Conservation (phyloP, 2,797 vertebrate species). For the Enteromius thamalakanensis region DNA sequence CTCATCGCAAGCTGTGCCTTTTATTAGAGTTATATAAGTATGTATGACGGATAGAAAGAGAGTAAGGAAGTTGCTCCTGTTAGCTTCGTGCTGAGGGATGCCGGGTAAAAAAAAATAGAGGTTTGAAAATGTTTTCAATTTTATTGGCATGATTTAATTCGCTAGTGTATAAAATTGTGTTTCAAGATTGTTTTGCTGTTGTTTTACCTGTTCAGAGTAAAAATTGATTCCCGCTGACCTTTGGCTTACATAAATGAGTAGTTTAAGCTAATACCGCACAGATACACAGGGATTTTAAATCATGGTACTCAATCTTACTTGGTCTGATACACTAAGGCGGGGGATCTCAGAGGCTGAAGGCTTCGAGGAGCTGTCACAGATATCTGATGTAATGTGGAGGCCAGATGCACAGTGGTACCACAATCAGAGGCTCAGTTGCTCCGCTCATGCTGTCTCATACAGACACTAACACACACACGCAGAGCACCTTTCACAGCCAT, state of each 20-base stretch:
- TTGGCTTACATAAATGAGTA: neutral
- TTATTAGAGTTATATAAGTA: conserved; percentile 56
- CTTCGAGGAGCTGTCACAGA: conserved; percentile 49
- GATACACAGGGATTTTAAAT: neutral
- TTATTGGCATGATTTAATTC: neutral
- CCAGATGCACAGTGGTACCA: conserved; percentile 51
- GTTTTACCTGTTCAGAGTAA: neutral
- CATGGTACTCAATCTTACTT: conserved; percentile 14
- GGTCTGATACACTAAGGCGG: conserved; percentile 30
- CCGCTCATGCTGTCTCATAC: conserved; percentile 18
- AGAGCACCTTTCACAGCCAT: neutral
- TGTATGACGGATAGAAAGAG: conserved; percentile 9
- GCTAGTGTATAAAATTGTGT: neutral
- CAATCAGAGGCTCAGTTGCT: conserved; percentile 48
- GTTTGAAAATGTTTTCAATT: neutral
- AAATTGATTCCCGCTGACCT: neutral
- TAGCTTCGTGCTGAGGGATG: neutral
- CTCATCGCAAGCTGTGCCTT: conserved; percentile 51
- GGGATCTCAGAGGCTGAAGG: conserved; percentile 25
- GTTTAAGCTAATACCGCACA: neutral
- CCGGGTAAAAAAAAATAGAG: conserved; percentile 6
- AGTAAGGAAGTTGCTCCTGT: conserved; percentile 18
- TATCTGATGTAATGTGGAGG: conserved; percentile 56
- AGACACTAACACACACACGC: neutral
- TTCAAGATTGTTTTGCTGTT: conserved; percentile 6